A percentile compares a stretch with the other conserved stretches of the same genome.
Conservation (phyloP, 2,797 vertebrate species). For the Enteromius fasciolatus region DNA sequence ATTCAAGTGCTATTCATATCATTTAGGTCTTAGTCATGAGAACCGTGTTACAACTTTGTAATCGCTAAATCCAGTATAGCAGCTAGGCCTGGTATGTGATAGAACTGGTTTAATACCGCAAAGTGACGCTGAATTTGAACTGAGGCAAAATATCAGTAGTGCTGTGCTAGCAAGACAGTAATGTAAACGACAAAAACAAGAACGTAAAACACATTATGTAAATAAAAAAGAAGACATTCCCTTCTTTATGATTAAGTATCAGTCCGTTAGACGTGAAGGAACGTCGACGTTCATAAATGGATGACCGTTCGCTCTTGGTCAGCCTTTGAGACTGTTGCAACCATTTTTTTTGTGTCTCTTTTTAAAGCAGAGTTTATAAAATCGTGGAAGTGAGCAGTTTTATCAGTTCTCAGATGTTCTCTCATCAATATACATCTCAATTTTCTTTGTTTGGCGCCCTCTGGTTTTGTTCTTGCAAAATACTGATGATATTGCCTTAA, state of each 20-base stretch:
- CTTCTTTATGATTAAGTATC: constrained; percentile 59
- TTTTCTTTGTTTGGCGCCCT: constrained; percentile 43
- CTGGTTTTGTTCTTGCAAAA: constrained; percentile 59
- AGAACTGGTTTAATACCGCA: constrained; percentile 37
- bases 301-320: constrained; percentile 30
- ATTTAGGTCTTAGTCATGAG: constrained; percentile 53
- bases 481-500: constrained; percentile 64
- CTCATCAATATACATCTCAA: constrained; percentile 14
- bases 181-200: constrained; percentile 69
- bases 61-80: constrained; percentile 43
- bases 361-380: constrained; percentile 33
- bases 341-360: constrained; percentile 3
- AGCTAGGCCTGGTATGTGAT: constrained; percentile 54
- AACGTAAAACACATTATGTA: constrained; percentile 75
- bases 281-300: constrained; percentile 39
- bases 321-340: neutral
- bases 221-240: constrained; percentile 74
- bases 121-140: constrained; percentile 68
- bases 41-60: constrained; percentile 55
- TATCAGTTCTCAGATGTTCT: constrained; percentile 13
- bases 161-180: constrained; percentile 73
- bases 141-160: constrained; percentile 75
- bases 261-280: constrained; percentile 43
- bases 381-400: neutral
- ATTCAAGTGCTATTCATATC: constrained; percentile 67